Evolutionary conservation across 2,888 invertebrate species (phyloP).

Genomic region (Pecten maximus): DNA sequence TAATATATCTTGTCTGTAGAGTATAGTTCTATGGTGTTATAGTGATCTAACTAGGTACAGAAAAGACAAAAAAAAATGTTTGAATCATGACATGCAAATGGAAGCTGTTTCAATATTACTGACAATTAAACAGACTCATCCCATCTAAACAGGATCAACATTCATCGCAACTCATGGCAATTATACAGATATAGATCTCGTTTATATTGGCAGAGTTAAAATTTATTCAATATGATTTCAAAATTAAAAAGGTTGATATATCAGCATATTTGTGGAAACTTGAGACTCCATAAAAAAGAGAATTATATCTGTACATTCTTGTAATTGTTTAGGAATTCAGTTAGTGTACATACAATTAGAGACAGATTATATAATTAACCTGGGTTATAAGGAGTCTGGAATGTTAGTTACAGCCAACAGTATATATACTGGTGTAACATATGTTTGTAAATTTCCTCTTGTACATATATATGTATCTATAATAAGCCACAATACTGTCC

Average conservation of each 20-base stretch:
- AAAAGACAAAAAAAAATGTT: no score
- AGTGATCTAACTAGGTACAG: no score
- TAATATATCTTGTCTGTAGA: no score
- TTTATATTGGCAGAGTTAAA: background rate
- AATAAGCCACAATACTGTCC: background rate
- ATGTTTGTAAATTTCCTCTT: background rate
- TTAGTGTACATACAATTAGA: background rate
- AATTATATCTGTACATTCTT: background rate
- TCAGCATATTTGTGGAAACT: background rate
- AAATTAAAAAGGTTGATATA: no score
- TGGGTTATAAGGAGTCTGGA: background rate
- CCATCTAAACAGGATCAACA: no score
- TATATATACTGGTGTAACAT: background rate
- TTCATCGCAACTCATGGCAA: no score
- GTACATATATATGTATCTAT: background rate
- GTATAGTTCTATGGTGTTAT: no score
- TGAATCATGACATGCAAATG: no score
- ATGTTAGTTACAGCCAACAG: background rate
- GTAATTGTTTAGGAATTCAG: background rate
- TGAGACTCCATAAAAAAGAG: background rate
- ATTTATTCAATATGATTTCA: no score
- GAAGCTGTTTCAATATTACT: no score
- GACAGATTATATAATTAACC: constrained; percentile 16
- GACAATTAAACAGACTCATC: no score
- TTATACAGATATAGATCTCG: background rate